Conservation (phyloP, 2,888 invertebrate species). For the Chloroclysta siterata region DNA sequence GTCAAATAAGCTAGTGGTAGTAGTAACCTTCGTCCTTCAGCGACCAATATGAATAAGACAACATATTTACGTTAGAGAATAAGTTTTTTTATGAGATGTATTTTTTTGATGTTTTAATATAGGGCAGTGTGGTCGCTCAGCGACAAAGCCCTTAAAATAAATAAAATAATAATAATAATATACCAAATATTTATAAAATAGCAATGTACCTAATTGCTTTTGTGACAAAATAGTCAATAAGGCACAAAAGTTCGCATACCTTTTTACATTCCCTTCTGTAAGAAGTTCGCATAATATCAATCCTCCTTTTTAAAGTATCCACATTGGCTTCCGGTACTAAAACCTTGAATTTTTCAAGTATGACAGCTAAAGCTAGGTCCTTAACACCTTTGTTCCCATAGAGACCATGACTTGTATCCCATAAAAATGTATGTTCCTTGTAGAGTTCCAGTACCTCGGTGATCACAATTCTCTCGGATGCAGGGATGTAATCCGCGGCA, state of each 20-base stretch:
- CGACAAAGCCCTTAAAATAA: too few relatives aligned
- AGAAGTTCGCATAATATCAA: slow-evolving; percentile 14
- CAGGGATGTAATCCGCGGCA: not conserved
- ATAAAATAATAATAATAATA: too few relatives aligned
- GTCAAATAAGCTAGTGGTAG: too few relatives aligned
- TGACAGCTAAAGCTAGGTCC: not conserved
- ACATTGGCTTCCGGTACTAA: slow-evolving; percentile 10
- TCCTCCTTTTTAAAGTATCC: slow-evolving; percentile 14
- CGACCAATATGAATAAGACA: too few relatives aligned
- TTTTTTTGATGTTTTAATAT: too few relatives aligned
- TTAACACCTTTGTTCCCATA: slow-evolving; percentile 9
- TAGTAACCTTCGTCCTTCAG: too few relatives aligned
- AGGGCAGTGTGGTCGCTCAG: too few relatives aligned
- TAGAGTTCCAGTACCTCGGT: slow-evolving; percentile 21
- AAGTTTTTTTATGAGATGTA: too few relatives aligned
- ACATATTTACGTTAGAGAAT: too few relatives aligned
- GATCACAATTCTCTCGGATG: slow-evolving; percentile 21
- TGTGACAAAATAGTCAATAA: too few relatives aligned
- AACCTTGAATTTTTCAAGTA: slow-evolving; percentile 9
- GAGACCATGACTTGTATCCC: slow-evolving; percentile 7
- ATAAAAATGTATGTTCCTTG: slow-evolving; percentile 10
- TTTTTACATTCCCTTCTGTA: slow-evolving; percentile 3
- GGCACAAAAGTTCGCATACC: not conserved
- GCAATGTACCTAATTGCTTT: too few relatives aligned
- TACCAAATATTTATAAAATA: too few relatives aligned